phyloP scores from a whole-genome alignment of 1,140 invertebrate species.

The Zeugodacus cucurbitae region DNA sequence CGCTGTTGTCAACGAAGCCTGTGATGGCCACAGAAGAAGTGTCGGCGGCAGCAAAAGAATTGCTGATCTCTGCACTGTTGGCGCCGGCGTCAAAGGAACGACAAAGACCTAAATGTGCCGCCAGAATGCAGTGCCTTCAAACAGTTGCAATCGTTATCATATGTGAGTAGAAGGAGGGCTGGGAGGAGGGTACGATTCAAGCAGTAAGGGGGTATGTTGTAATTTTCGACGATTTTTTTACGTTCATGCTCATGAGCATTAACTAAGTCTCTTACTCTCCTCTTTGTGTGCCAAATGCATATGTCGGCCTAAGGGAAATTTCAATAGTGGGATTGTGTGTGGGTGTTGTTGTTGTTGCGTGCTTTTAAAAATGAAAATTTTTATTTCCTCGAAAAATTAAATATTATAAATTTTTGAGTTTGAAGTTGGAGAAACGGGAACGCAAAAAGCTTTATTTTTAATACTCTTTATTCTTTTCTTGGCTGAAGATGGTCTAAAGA shows the following conservation, averaged over 20 bases:
- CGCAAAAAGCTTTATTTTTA: neutral
- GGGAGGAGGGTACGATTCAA: neutral
- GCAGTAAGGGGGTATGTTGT: too few species aligned
- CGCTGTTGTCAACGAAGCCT: neutral
- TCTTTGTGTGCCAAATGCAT: neutral
- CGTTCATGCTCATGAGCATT: neutral
- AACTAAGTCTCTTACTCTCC: neutral
- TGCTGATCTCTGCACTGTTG: neutral
- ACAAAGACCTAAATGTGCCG: neutral
- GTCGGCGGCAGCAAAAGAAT: neutral
- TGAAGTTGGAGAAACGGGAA: neutral
- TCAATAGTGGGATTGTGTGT: neutral
- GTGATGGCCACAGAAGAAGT: neutral
- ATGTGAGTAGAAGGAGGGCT: neutral
- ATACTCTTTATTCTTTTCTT: neutral
- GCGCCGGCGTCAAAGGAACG: neutral
- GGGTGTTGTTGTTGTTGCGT: neutral
- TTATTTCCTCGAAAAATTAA: neutral
- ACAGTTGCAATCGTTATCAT: neutral
- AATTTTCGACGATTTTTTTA: too few species aligned
- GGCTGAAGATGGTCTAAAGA: too few species aligned
- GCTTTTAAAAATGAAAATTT: neutral
- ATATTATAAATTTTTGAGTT: neutral
- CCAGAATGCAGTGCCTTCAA: neutral
- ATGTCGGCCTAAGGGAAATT: neutral